Percentiles rank a stretch among this genome's conserved stretches.
Evolutionary conservation across 1,140 invertebrate genomes (phyloP).

Genomic region (Pantala flavescens): DNA sequence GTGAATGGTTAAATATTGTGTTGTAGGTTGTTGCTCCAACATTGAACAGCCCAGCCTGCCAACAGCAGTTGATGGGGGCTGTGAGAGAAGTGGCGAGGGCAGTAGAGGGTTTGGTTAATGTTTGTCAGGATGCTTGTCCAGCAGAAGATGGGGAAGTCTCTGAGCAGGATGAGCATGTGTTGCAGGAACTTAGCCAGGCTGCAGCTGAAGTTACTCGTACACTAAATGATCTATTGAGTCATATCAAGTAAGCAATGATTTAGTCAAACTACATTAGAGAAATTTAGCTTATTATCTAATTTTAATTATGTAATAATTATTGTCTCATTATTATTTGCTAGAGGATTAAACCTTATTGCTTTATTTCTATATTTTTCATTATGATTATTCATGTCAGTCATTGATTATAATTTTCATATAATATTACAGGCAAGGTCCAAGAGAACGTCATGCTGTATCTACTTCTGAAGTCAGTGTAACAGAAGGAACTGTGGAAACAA

Average conservation of each 20-base stretch:
- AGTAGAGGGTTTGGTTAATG: conserved; percentile 79
- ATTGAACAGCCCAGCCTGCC: conserved; percentile 80
- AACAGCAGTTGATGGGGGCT: conserved; percentile 86
- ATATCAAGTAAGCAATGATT: conserved; percentile 54
- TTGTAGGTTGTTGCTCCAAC: conserved; percentile 73
- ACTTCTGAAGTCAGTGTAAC: conserved; percentile 41
- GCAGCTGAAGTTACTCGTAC: conserved; percentile 82
- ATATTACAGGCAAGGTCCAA: conserved; percentile 30
- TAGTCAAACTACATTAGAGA: neutral
- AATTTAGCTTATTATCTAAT: neutral
- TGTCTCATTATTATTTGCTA: too few species aligned
- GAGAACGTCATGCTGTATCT: neutral
- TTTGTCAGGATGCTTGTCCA: conserved; percentile 62
- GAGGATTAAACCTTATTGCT: too few species aligned
- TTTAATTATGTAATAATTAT: too few species aligned
- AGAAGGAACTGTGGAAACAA: conserved; percentile 79
- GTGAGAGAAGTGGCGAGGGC: conserved; percentile 85
- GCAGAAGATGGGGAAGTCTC: conserved; percentile 39
- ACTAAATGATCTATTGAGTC: conserved; percentile 80
- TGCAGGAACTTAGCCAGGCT: conserved; percentile 69
- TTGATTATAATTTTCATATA: too few species aligned
- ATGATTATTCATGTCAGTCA: too few species aligned
- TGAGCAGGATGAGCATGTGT: conserved; percentile 34
- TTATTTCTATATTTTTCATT: too few species aligned
- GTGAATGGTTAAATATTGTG: neutral